Percentiles rank a stretch among this genome's conserved stretches.
Evolutionary conservation across 2,113 vertebrate genomes (phyloP).

Genomic region (Xiphophorus maculatus): DNA sequence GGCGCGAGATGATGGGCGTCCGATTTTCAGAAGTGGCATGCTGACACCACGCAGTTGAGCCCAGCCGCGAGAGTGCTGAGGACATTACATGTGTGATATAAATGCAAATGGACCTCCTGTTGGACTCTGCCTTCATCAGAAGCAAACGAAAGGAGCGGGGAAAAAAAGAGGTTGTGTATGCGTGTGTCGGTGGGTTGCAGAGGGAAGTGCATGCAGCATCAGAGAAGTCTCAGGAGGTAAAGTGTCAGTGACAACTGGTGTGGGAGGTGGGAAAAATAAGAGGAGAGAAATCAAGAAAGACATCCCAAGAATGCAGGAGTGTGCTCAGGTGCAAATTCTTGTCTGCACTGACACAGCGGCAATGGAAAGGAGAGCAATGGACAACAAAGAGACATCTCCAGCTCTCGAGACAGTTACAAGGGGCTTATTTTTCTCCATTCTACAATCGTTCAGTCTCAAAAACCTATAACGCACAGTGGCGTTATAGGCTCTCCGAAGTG

Average conservation of each 20-base stretch:
- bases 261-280: constrained; percentile 20
- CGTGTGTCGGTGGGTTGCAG: no score
- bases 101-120: constrained; percentile 75
- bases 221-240: constrained; percentile 28
- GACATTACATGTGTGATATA: constrained; percentile 71
- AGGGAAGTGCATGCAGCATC: not conserved
- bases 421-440: constrained; percentile 1
- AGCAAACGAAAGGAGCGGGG: not conserved
- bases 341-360: constrained; percentile 25
- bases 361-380: constrained; percentile 17
- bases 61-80: constrained; percentile 39
- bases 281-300: constrained; percentile 61
- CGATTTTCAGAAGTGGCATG: constrained; percentile 63
- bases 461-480: constrained; percentile 1
- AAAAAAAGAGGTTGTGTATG: not conserved
- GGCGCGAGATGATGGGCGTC: constrained; percentile 56
- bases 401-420: constrained; percentile 23
- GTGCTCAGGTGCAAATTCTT: constrained; percentile 45
- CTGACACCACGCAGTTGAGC: constrained; percentile 56
- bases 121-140: constrained; percentile 42
- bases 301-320: constrained; percentile 44
- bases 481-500: constrained; percentile 6
- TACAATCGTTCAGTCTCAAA: constrained; percentile 27
- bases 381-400: not conserved
- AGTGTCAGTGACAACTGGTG: constrained; percentile 47